phyloP scores from a whole-genome alignment of 2,797 vertebrate species.

The Pseudochaenichthys georgianus region DNA sequence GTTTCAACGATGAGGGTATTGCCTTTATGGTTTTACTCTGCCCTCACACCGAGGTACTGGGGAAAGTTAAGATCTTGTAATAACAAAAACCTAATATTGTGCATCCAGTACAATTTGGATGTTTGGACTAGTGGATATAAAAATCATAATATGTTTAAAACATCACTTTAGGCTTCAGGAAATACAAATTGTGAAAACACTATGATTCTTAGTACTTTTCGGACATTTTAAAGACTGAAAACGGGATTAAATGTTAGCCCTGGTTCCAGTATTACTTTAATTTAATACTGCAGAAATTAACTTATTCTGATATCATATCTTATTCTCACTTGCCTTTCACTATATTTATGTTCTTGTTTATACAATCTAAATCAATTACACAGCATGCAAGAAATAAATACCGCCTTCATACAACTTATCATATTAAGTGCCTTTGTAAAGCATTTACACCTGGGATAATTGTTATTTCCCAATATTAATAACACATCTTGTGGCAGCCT shows the following conservation, averaged over 20 bases:
- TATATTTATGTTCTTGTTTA: not conserved
- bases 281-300: not conserved
- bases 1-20: not conserved
- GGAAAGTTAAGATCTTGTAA: not conserved
- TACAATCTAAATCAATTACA: not conserved
- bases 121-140: not conserved
- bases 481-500: not conserved
- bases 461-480: not conserved
- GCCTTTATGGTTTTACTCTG: not conserved
- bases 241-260: not conserved
- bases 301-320: rapidly evolving
- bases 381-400: not conserved
- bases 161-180: not conserved
- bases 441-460: too few species aligned
- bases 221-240: not conserved
- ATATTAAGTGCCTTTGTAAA: not conserved
- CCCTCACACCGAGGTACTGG: not conserved
- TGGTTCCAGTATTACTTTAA: not conserved
- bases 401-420: not conserved
- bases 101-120: not conserved
- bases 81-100: not conserved
- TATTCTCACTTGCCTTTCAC: not conserved
- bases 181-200: not conserved
- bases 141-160: not conserved
- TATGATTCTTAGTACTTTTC: not conserved